A percentile compares a stretch with the other conserved stretches of the same genome.
phyloP scores from a whole-genome alignment of 2,113 vertebrate genomes.

The Numenius arquata region DNA sequence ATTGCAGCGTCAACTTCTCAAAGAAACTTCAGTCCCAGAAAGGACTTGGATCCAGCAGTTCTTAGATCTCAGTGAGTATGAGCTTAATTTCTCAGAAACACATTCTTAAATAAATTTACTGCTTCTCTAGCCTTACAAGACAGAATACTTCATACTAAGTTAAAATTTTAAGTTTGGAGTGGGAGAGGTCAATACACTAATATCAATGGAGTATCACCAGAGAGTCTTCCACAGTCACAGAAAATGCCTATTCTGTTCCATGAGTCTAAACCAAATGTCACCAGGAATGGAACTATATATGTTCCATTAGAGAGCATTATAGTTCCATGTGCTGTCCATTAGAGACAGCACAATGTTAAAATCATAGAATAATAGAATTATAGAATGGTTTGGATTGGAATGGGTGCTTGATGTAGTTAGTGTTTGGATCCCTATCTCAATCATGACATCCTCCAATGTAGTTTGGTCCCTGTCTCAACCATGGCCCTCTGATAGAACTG shows the following conservation, averaged over 20 bases:
- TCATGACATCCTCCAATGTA: not conserved
- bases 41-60: not conserved
- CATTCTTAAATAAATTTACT: not conserved
- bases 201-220: not conserved
- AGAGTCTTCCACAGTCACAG: not conserved
- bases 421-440: not conserved
- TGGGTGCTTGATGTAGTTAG: not conserved
- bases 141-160: not conserved
- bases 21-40: not conserved
- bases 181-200: not conserved
- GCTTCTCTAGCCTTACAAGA: not conserved
- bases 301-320: not conserved
- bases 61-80: not conserved
- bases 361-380: not conserved
- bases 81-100: not conserved
- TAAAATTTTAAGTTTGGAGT: not conserved
- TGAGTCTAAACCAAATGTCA: not conserved
- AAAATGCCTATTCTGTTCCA: not conserved
- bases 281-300: not conserved
- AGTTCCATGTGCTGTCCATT: too few species aligned
- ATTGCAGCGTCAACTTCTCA: not conserved
- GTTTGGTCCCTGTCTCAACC: not conserved
- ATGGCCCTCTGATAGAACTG: not conserved
- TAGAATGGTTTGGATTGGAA: not conserved
- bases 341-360: not conserved